Percentiles rank a stretch among this genome's conserved stretches.
These are phyloP conservation scores for Ophioninae sp. DNA, from an alignment of 2,888 invertebrate species.

Conservation along the genomic window DNA sequence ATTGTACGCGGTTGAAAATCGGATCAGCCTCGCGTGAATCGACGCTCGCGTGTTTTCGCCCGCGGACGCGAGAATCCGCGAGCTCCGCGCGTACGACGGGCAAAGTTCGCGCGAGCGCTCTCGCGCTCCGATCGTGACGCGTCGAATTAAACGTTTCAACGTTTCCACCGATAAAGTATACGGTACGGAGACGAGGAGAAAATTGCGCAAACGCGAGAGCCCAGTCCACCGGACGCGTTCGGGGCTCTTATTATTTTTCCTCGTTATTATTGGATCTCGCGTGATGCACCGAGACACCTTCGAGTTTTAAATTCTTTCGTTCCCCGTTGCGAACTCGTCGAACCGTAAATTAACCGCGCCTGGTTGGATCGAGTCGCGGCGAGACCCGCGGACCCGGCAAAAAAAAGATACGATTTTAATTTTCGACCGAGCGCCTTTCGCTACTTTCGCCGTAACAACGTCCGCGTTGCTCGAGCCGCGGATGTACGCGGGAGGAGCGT, in stretches of 20 bases:
- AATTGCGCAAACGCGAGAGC: slow-evolving; percentile 2
- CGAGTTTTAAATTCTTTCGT: slow-evolving; percentile 9
- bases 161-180: slow-evolving; percentile 40
- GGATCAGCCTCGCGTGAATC: slow-evolving; percentile 31
- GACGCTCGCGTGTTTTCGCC: background rate
- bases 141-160: slow-evolving; percentile 67
- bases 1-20: background rate
- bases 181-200: slow-evolving; percentile 3
- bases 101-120: slow-evolving; percentile 53
- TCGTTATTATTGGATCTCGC: slow-evolving; percentile 35
- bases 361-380: slow-evolving; percentile 1
- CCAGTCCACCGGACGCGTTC: slow-evolving; percentile 40
- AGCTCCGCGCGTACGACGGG: slow-evolving; percentile 37
- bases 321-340: slow-evolving; percentile 3
- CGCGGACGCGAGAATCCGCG: background rate
- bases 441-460: slow-evolving; percentile 22
- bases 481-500: background rate
- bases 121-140: slow-evolving; percentile 1
- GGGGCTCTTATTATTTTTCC: slow-evolving; percentile 28
- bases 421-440: background rate
- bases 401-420: background rate
- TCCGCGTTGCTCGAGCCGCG: slow-evolving; percentile 17
- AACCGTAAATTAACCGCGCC: slow-evolving; percentile 11
- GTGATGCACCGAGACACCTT: background rate
- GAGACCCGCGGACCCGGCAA: background rate